phyloP scores from a whole-genome alignment of 2,797 vertebrate genomes.

The Paedocypris micromegethes region DNA sequence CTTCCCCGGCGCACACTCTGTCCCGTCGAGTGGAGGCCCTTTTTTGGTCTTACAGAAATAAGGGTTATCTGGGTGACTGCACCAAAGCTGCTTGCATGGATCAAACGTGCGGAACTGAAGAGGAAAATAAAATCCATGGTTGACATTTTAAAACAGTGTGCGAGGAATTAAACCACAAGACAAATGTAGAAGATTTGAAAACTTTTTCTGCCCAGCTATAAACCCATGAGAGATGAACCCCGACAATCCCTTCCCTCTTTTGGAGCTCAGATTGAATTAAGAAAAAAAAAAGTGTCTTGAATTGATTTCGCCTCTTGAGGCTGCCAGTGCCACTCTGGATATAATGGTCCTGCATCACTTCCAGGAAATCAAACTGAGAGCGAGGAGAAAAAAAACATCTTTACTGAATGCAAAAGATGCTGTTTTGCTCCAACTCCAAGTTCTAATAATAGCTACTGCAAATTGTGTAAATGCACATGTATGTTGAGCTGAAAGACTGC shows the following conservation, averaged over 20 bases:
- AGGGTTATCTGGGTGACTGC: constrained; percentile 95
- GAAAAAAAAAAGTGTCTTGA: neutral
- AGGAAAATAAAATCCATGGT: constrained; percentile 9
- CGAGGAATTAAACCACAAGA: constrained; percentile 1
- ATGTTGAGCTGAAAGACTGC: too few species aligned
- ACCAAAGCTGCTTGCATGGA: constrained; percentile 97
- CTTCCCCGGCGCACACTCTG: constrained; percentile 88
- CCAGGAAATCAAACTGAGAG: neutral
- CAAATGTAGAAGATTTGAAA: neutral
- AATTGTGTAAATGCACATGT: too few species aligned
- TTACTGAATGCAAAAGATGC: neutral
- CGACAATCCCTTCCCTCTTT: constrained; percentile 12
- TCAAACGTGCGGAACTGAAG: constrained; percentile 95
- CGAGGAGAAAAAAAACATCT: neutral
- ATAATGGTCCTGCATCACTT: neutral
- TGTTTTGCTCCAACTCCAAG: neutral
- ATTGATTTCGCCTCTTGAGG: neutral
- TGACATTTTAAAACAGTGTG: neutral
- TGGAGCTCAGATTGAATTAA: neutral
- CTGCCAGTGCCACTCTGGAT: constrained; percentile 6
- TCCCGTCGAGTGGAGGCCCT: constrained; percentile 91
- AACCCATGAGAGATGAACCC: constrained; percentile 5
- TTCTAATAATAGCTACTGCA: too few species aligned
- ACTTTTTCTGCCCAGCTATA: neutral
- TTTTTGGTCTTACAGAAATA: constrained; percentile 99